Conservation (phyloP, 92 coral and sea anemone species). For the Phymanthus crucifer region DNA sequence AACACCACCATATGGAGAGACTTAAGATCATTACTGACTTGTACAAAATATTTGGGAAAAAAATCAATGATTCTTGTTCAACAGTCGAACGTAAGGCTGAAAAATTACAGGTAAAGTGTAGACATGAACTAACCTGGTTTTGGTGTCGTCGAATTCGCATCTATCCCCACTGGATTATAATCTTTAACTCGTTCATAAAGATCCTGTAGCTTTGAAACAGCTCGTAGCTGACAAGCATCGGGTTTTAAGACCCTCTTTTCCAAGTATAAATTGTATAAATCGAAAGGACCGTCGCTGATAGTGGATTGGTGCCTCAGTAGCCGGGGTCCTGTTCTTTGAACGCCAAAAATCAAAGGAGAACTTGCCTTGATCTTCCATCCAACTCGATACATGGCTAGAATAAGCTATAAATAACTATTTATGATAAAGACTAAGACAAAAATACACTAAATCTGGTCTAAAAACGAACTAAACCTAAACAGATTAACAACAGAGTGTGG, state of each 20-base stretch:
- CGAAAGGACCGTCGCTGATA: constrained; percentile 41
- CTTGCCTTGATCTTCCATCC: neutral
- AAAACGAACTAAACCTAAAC: neutral
- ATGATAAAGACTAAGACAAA: neutral
- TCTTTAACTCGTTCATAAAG: constrained; percentile 54
- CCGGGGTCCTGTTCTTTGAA: neutral
- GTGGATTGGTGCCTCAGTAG: neutral
- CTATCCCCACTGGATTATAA: constrained; percentile 18
- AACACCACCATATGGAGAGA: no score
- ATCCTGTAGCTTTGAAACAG: constrained; percentile 50
- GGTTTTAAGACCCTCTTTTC: constrained; percentile 48
- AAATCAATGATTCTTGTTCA: no score
- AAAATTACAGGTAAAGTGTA: no score
- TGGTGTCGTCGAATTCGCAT: neutral
- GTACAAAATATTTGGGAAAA: neutral
- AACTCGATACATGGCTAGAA: neutral
- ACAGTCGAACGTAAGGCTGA: no score
- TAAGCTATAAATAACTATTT: neutral
- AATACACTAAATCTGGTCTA: neutral
- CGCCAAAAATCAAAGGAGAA: neutral
- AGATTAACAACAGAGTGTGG: neutral
- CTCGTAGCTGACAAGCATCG: constrained; percentile 51
- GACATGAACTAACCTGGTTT: neutral
- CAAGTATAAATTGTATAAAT: constrained; percentile 49
- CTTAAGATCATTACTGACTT: no score